Conservation (phyloP, 2,888 invertebrate genomes). For the Hetaerina titia region DNA sequence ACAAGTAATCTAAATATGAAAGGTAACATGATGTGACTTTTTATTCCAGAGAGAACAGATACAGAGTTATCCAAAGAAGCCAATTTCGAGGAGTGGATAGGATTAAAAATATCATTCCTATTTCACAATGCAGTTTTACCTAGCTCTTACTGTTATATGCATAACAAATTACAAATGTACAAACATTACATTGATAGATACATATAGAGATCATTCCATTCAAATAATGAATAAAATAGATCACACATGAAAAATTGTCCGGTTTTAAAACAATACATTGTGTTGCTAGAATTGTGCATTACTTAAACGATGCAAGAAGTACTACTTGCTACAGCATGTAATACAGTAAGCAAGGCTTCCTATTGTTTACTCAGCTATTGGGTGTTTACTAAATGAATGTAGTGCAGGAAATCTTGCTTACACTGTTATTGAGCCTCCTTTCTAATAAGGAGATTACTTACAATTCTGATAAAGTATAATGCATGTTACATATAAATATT, state of each 20-base stretch:
- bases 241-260: too few relatives aligned
- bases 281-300: too few relatives aligned
- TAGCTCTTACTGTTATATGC: not conserved
- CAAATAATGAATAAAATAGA: not conserved
- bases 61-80: not conserved
- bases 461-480: too few relatives aligned
- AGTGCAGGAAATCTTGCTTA: not conserved
- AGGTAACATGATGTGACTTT: not conserved
- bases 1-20: not conserved
- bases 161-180: not conserved
- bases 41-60: not conserved
- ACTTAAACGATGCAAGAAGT: not conserved
- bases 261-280: too few relatives aligned
- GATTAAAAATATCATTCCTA: not conserved
- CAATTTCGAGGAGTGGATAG: not conserved
- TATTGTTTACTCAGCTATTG: not conserved
- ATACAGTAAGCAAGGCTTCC: not conserved
- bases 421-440: not conserved
- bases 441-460: too few relatives aligned
- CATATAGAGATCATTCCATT: not conserved
- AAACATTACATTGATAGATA: not conserved
- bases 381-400: not conserved
- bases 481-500: not conserved
- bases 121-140: not conserved
- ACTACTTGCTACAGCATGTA: not conserved